These are phyloP conservation scores for Tethya wilhelma DNA, from an alignment of 37 sponge, comb jelly and placozoan genomes.

Conservation along the genomic window DNA sequence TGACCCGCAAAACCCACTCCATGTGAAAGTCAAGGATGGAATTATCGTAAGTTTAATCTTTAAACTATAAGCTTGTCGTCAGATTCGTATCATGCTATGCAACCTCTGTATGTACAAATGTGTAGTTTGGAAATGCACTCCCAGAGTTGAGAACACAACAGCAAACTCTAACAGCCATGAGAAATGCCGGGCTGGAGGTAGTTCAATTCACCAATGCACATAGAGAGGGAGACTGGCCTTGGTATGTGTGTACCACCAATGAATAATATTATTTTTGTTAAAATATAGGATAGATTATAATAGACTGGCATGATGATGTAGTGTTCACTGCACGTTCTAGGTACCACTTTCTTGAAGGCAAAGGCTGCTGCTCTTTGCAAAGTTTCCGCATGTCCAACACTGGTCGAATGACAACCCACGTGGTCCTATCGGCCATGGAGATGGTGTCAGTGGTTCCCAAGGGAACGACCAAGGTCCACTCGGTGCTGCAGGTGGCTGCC, in stretches of 20 bases:
- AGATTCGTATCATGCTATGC: constrained; percentile 1
- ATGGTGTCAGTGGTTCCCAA: constrained; percentile 43
- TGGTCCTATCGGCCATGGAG: constrained; percentile 47
- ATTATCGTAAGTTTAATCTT: constrained; percentile 49
- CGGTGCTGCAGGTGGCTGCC: constrained; percentile 54
- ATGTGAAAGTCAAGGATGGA: constrained; percentile 43
- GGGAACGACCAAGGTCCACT: constrained; percentile 55
- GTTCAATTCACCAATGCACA: constrained; percentile 29
- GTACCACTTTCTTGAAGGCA: constrained; percentile 41
- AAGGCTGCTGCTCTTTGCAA: constrained; percentile 21
- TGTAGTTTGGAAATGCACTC: constrained; percentile 59
- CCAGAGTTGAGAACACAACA: constrained; percentile 37
- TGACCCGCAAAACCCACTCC: constrained; percentile 45
- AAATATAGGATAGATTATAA: neutral
- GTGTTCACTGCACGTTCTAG: neutral
- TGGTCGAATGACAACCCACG: constrained; percentile 63
- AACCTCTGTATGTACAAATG: neutral
- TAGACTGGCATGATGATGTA: neutral
- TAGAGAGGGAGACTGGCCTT: constrained; percentile 51
- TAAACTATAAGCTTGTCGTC: neutral
- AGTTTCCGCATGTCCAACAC: constrained; percentile 52
- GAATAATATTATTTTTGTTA: neutral
- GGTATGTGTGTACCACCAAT: constrained; percentile 30
- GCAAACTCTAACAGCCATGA: constrained; percentile 12
- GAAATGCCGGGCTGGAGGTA: constrained; percentile 58